Evolutionary conservation across 2,113 vertebrate genomes (phyloP), one percentile per base, ranked within the genome.

Genomic region (Aythya baeri): DNA sequence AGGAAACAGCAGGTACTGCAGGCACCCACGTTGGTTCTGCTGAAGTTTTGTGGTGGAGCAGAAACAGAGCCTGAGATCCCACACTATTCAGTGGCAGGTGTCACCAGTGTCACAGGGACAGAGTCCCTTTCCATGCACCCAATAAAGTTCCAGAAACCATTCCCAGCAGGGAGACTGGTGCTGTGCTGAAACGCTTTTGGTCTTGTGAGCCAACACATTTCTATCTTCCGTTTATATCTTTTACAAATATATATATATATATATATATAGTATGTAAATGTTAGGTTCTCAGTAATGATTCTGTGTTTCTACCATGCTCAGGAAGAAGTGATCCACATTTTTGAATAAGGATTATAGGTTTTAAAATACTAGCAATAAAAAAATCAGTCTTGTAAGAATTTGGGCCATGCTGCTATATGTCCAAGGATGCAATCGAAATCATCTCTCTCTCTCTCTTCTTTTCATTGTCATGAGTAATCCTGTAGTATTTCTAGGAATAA

Each of bases 251-350:
- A 21, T 55, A 68, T 62, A 46, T 46, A 9, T 50, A 46, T 46
- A 9, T 50, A 1, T 7, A 31, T 2, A 0, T 26, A 38, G 1
- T 7, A n/a, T 2, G 0, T 26, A 38, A 18, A 9, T n/a, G 75
- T 83, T 61, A 57, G 63, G 4, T 73, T 87, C 3, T 72, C 44
- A 65, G 9, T 32, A 66, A 9, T 2, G 46, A 34, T 52, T 81
- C 14, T 4, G 1, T 72, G 43, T 89, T 86, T 82, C 65, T 75
- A 50, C 27, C 5, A 14, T 1, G 1, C 22, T 89, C 76, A n/a
- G 10, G 38, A 85, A 79, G 38, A 72, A 67, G 58, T 8, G 32
- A 61, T 46, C 11, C 13, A 43, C 55, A 44, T 67, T 77, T 72
- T 32, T 74, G 27, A 71, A 77, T 5, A 88, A 36, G 73, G 11